Evolutionary conservation across 2,888 invertebrate species (phyloP), one percentile per base, ranked within the genome.

Genomic region (Napeogenes sylphis): DNA sequence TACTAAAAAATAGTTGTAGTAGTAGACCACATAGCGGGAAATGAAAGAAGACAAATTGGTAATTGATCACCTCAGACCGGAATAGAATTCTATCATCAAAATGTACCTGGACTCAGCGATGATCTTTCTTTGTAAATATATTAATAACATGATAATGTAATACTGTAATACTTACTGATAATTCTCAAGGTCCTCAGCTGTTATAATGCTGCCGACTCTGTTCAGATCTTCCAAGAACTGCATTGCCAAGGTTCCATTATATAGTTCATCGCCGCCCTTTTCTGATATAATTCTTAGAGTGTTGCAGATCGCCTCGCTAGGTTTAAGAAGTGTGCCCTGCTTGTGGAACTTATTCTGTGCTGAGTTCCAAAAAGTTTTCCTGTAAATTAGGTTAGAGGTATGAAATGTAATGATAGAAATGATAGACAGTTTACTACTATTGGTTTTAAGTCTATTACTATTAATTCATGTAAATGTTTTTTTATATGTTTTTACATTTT

Each of bases 251-350:
- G 90, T 90, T 0, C 98, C 98, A 65, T 94, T 94, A 81, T 98
- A 98, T 54, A 98, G 92, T 38, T 94, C 94, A 55, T 93, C 90
- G 0, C 94, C 94, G 1, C 95, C 95, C 47, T 93, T 92, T 35
- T 92, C 82, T 0, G 96, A 94, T 55, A 98, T 91, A 12, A 85
- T 78, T 64, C 88, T 84, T 67, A 97, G 89, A 0, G 97, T 97
- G 21, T 91, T 83, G 72, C 97, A 98, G 0, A 97, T 82, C 2
- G 89, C 85, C 21, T 91, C 87, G 13, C 91, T 90, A 0, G 94
- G 94, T 62, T 87, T 90, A 45, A 97, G 90, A 1, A 91, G 75
- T 2, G 93, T 91, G 0, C 96, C 94, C 4, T 92, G 86, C 45
- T 76, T 82, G 71, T 87, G 86, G 71, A 94, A 93, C 42, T 81